Base-by-base conservation (phyloP, 2,797 vertebrate genomes). In the Gadopsis bispinosus region DNA sequence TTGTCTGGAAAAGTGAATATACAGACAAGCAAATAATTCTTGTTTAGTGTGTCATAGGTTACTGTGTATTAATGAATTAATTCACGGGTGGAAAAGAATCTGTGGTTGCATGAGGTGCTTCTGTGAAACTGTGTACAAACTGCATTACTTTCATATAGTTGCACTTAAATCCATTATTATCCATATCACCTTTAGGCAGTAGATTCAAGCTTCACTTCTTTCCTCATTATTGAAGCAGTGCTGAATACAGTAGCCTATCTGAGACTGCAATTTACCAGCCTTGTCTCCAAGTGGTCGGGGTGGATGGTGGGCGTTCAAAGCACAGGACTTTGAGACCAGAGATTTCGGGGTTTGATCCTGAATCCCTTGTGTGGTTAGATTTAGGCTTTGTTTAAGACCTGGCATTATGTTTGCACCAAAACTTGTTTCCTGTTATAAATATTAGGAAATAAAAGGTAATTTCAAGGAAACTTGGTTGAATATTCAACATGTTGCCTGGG, bases 1-100 rank as follows among this genome's bases (percentile, higher is more conserved):
- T 73, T 35, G 26, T 48, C 69, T 56, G 54, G 22, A 31, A 39
- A 81, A 56, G 43, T 66, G 6, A 53, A 64, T n/a, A 35, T 37
- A 26, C 22, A 72, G 47, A 31, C 19, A n/a, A 60, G 13, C 17
- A 71, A 14, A 39, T 69, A 1, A 56, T 31, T 26, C 10, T 7
- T 35, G 3, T 16, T 29, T 22, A 16, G 55, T 62, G 22, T 22
- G 26, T 75, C 43, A 43, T 22, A 39, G 39, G 22, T 47, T 20
- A 71, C 45, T 60, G 12, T 59, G 5, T 19, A 19, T 39, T 33
- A 29, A 60, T 56, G 6, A 66, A 47, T 16, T 31, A 51, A 29
- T 72, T 14, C 29, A 51, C 19, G 0, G 47, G 20, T 19, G 3
- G 17, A 37, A 53, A 59, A 35, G n/a, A 2, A 31, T n/a, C 20